These are phyloP conservation scores for Zaprionus ghesquierei DNA, from an alignment of 1,140 invertebrate genomes.

Conservation along the genomic window DNA sequence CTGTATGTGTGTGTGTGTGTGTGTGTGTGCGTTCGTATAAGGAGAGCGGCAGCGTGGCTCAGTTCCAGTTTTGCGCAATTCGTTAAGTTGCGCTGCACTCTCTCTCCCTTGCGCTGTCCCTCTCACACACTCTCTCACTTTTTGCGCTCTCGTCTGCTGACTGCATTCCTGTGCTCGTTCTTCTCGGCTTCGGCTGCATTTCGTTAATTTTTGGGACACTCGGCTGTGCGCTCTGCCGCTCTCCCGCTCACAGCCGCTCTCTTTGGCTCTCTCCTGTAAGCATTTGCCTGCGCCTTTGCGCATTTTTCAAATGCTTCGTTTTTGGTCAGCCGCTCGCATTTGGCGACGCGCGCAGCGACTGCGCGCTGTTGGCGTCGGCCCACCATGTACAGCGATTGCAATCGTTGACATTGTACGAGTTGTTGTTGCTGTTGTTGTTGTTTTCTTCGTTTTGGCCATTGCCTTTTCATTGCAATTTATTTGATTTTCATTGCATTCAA, in stretches of 20 bases:
- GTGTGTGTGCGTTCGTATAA: slow-evolving; percentile 14
- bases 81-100: slow-evolving; percentile 33
- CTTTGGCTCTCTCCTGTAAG: not conserved
- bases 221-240: not conserved
- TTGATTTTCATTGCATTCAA: slow-evolving; percentile 79
- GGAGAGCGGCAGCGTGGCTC: slow-evolving; percentile 23
- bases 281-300: slow-evolving; percentile 69
- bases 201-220: not conserved
- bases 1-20: not conserved
- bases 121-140: not conserved
- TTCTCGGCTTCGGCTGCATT: not conserved
- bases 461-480: slow-evolving; percentile 73
- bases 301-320: slow-evolving; percentile 74
- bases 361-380: slow-evolving; percentile 27
- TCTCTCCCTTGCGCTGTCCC: slow-evolving; percentile 1
- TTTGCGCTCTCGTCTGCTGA: not conserved
- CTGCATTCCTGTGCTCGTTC: not conserved
- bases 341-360: slow-evolving; percentile 3
- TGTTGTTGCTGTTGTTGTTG: slow-evolving; percentile 12
- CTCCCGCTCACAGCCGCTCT: not conserved
- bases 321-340: slow-evolving; percentile 34
- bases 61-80: slow-evolving; percentile 62
- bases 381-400: slow-evolving; percentile 74
- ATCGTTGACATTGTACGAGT: slow-evolving; percentile 70
- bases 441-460: slow-evolving; percentile 9